Evolutionary conservation across 2,797 vertebrate species (phyloP), one percentile per base, ranked within the genome.

Genomic region (Cercopithecus petaurista): DNA sequence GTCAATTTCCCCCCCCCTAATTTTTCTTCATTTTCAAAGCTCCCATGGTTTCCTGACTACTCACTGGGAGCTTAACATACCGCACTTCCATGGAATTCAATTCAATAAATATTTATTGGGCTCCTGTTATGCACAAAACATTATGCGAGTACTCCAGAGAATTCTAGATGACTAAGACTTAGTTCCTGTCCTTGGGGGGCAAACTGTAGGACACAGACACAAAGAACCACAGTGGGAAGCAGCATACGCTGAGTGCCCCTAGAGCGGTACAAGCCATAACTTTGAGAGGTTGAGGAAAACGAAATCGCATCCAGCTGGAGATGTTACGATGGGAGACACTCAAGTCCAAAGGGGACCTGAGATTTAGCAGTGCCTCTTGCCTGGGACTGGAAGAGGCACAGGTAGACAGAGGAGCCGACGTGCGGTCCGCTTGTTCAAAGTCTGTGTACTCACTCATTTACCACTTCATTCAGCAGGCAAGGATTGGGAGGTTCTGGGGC

Each of bases 61-160:
- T 96, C 28, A 3, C 86, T 76, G 93, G 57, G 86, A 93, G 64
- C 50, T 90, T 95, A 77, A 52, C 75, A 81, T 72, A 83, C 82
- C 3, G 0, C 52, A 90, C 19, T 88, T 87, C 67, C 59, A 94
- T 57, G 72, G 77, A 93, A 82, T 76, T 96, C 75, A 81, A 48
- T 80, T 92, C 90, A 64, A 72, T 90, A 97, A 96, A 79, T 93
- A 97, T 91, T 96, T 90, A 96, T 82, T 79, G 46, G 88, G 84
- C 76, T 97, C 81, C 81, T 86, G 52, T 79, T 96, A 77, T 52
- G 52, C 73, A 70, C 55, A 92, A 94, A 96, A 79, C 52, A 86
- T 89, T 89, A 61, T 86, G 41, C 61, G 67, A 83, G 75, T n/a
- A 14, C 36, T 75, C 76, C 36, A 76, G 94, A 96, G 70, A 85